These are phyloP conservation scores for Formicarius rufipectus DNA, from an alignment of 2,113 vertebrate genomes.

Conservation along the genomic window DNA sequence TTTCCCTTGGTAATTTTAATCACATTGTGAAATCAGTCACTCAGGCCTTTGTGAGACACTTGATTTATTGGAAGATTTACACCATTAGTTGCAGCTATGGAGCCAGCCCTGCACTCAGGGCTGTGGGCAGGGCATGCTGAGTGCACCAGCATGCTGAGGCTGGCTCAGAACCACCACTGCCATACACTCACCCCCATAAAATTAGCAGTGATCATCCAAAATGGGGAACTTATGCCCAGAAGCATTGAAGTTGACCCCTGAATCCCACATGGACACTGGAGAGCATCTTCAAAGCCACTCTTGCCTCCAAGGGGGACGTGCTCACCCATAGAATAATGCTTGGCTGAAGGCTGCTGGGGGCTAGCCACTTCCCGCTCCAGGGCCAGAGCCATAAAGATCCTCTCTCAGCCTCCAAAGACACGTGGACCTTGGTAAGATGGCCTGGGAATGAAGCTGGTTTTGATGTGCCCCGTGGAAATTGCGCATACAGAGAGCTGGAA, in stretches of 20 bases:
- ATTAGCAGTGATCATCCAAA: neutral
- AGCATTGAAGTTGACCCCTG: neutral
- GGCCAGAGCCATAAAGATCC: neutral
- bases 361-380: neutral
- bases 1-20: slow-evolving; percentile 56
- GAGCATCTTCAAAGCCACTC: neutral
- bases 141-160: neutral
- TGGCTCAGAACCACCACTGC: neutral
- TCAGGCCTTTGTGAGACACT: slow-evolving; percentile 19
- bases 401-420: neutral
- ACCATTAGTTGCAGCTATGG: neutral
- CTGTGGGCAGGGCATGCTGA: rapidly evolving
- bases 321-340: rapidly evolving
- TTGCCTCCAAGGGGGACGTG: neutral
- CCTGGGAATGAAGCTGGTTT: neutral
- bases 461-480: neutral
- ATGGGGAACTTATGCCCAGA: neutral
- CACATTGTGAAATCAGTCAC: slow-evolving; percentile 34
- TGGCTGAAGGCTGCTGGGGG: neutral
- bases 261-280: neutral
- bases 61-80: slow-evolving; percentile 38
- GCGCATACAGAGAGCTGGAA: neutral
- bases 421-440: rapidly evolving
- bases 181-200: neutral
- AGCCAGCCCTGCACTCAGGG: neutral